phyloP scores from a whole-genome alignment of 1,140 invertebrate genomes.

The Bombus pyrosoma region DNA sequence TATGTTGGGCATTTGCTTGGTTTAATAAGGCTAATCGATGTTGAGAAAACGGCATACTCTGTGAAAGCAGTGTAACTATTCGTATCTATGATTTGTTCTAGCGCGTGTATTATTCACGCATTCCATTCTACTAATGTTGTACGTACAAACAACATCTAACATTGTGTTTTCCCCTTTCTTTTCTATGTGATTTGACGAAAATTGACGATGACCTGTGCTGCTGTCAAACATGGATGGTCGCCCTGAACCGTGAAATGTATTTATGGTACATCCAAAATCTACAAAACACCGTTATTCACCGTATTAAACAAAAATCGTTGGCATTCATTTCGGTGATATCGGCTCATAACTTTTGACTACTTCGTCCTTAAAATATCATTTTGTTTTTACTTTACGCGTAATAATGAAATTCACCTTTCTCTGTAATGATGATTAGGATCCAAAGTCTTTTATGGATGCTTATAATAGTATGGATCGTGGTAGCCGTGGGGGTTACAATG shows the following conservation, averaged over 20 bases:
- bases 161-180: conserved; percentile 82
- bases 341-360: conserved; percentile 30
- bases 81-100: conserved; percentile 46
- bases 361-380: conserved; percentile 4
- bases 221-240: conserved; percentile 82
- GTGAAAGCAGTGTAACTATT: conserved; percentile 33
- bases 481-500: conserved; percentile 79
- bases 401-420: conserved; percentile 30
- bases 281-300: conserved; percentile 56
- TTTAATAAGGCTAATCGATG: conserved; percentile 60
- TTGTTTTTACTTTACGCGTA: neutral
- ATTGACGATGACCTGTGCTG: conserved; percentile 83
- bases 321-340: conserved; percentile 55
- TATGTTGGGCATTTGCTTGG: conserved; percentile 79
- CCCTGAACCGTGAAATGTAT: conserved; percentile 74
- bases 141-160: conserved; percentile 76
- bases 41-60: conserved; percentile 28
- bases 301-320: conserved; percentile 47
- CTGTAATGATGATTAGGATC: conserved; percentile 71
- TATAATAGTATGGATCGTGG: conserved; percentile 81
- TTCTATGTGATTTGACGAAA: conserved; percentile 84
- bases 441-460: conserved; percentile 82
- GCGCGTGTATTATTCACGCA: conserved; percentile 50
- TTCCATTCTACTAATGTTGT: conserved; percentile 52
- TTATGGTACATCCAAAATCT: conserved; percentile 69